Evolutionary conservation across 2,113 vertebrate species (phyloP).

Genomic region (Mastomys coucha): DNA sequence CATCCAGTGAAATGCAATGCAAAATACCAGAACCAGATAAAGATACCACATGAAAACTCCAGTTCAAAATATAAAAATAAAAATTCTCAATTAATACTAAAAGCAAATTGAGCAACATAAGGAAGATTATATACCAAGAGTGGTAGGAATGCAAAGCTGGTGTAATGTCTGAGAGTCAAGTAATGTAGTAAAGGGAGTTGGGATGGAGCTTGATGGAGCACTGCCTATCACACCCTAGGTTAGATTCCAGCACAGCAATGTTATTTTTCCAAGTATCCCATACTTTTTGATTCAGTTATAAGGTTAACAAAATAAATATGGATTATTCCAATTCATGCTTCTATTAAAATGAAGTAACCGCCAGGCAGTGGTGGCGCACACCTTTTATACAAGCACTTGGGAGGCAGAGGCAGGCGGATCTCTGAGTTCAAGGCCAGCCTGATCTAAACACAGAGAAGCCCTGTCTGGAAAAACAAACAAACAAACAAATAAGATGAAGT

Average conservation of each 20-base stretch:
- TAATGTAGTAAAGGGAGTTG: background rate
- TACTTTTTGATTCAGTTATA: constrained; percentile 34
- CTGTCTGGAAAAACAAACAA: too few species aligned
- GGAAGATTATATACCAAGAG: background rate
- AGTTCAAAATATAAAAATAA: background rate
- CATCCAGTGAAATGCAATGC: background rate
- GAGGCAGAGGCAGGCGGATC: too few species aligned
- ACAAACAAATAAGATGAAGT: too few species aligned
- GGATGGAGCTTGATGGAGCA: background rate
- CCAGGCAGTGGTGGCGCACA: too few species aligned
- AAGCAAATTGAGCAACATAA: constrained; percentile 35
- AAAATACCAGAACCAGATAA: background rate
- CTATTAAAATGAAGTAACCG: constrained; percentile 9
- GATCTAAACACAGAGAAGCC: too few species aligned
- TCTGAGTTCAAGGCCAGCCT: too few species aligned
- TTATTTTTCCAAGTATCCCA: constrained; percentile 26
- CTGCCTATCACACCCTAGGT: background rate
- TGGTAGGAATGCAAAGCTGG: background rate
- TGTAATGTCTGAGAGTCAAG: constrained; percentile 37
- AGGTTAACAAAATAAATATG: background rate
- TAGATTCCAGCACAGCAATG: background rate
- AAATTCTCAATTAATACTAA: constrained; percentile 19
- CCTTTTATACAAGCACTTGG: too few species aligned
- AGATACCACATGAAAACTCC: background rate
- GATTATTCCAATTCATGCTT: background rate